Conservation (phyloP, 23 tunicate genomes). For the Botrylloides violaceus region DNA sequence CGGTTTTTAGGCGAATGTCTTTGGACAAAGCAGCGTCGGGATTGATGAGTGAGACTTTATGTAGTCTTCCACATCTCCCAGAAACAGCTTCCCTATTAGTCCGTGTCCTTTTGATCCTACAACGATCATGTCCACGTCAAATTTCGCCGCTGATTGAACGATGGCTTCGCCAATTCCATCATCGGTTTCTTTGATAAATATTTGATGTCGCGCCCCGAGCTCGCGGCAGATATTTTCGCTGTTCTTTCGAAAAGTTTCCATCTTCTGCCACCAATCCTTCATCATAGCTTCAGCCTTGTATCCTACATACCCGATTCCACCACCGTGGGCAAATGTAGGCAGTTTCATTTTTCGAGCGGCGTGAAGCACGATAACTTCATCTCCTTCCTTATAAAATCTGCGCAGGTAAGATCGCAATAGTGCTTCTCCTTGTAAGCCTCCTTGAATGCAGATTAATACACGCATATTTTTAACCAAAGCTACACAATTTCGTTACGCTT, state of each 20-base stretch:
- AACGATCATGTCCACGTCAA: constrained; percentile 3
- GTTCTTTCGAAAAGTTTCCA: neutral
- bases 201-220: constrained; percentile 2
- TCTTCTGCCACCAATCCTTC: neutral
- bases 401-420: constrained; percentile 4
- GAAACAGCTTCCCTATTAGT: neutral
- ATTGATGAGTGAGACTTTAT: neutral
- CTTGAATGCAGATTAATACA: neutral
- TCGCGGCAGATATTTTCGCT: constrained; percentile 7
- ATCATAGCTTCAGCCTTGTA: neutral
- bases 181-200: neutral
- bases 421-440: neutral
- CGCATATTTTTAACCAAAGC: too few relatives aligned
- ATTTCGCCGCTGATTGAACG: neutral
- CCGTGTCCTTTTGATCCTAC: constrained; percentile 4
- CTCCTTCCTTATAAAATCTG: neutral
- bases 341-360: neutral
- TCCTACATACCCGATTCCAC: constrained; percentile 6
- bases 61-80: constrained; percentile 14
- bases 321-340: constrained; percentile 9
- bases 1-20: neutral
- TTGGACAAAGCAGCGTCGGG: constrained; percentile 3
- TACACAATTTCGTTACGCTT: too few relatives aligned
- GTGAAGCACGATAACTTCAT: constrained; percentile 6
- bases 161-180: constrained; percentile 8